These are phyloP conservation scores for Typhlichthys subterraneus DNA, from an alignment of 2,797 vertebrate species.

Conservation along the genomic window DNA sequence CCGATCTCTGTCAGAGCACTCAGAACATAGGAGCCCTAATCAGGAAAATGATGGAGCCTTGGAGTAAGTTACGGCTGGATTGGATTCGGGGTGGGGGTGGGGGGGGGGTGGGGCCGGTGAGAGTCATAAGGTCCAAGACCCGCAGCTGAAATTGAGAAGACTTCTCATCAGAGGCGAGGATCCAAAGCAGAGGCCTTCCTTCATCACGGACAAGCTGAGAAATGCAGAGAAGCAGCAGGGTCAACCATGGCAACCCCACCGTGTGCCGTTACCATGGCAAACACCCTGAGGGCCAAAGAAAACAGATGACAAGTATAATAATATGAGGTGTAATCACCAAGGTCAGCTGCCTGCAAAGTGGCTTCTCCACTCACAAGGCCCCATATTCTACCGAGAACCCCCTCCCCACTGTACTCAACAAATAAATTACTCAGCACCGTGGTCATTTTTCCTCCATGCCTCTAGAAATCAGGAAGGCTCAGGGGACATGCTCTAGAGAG, in stretches of 20 bases:
- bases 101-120: conserved; percentile 42
- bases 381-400: conserved; percentile 42
- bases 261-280: conserved; percentile 92
- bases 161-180: conserved; percentile 94
- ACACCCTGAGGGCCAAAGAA: conserved; percentile 90
- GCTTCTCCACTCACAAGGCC: conserved; percentile 66
- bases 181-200: conserved; percentile 88
- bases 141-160: conserved; percentile 90
- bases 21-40: conserved; percentile 86
- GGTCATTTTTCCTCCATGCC: conserved; percentile 87
- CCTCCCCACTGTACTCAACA: conserved; percentile 76
- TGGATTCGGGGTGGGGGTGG: conserved; percentile 41
- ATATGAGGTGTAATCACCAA: conserved; percentile 80
- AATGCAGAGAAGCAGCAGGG: conserved; percentile 91
- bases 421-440: conserved; percentile 92
- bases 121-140: conserved; percentile 76
- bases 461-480: conserved; percentile 91
- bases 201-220: conserved; percentile 92
- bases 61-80: conserved; percentile 74
- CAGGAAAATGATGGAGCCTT: conserved; percentile 78
- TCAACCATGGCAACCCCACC: conserved; percentile 88
- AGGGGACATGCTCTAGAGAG: conserved; percentile 84
- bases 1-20: conserved; percentile 56
- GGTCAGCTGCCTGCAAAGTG: conserved; percentile 69
- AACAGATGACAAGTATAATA: conserved; percentile 92